Base-by-base conservation (phyloP, 2,113 vertebrate genomes). In the Dipodomys ordii region DNA sequence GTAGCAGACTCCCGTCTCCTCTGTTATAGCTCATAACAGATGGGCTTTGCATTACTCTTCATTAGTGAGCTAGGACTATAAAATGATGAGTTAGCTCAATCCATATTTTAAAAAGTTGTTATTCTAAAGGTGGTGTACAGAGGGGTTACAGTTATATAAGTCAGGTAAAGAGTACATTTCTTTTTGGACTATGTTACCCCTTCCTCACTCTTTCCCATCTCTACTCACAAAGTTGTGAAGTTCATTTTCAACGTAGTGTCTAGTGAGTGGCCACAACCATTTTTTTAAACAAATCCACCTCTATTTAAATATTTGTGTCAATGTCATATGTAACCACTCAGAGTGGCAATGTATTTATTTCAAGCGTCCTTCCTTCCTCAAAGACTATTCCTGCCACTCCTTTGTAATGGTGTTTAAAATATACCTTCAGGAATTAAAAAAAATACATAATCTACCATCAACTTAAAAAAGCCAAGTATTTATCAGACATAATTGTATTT, bases 21-120 rank as follows among this genome's bases (percentile, higher is more conserved):
- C 72, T 89, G 83, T 73, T 92, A 4, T 46, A 53, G 85, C 93
- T 79, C 7, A 76, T 76, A 46, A 87, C 84, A 86, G 83, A 93
- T 30, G 57, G 20, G 0, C 13, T 96, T 93, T 71, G 12, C n/a
- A 79, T 53, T 94, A 84, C 20, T 79, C 28, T 20, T 83, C 62
- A 87, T 49, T 90, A 74, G 44, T 71, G 25, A 94, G 9, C 20
- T 76, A 83, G 81, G 13, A 28, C 27, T 76, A 2, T 81, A 91
- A 93, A 92, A 84, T 67, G 81, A 80, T 88, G 30, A 76, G 35
- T 90, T 92, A 46, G 91, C 16, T 78, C 87, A n/a, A 69, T 44
- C 79, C 28, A 27, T 85, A 77, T 69, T 57, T 57, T 57, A 0
- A 57, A 18, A 57, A 16, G 15, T 18, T 49, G 49, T 49, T 49